These are phyloP conservation scores for Drosophila teissieri DNA, from an alignment of 1,140 invertebrate species.

Conservation along the genomic window DNA sequence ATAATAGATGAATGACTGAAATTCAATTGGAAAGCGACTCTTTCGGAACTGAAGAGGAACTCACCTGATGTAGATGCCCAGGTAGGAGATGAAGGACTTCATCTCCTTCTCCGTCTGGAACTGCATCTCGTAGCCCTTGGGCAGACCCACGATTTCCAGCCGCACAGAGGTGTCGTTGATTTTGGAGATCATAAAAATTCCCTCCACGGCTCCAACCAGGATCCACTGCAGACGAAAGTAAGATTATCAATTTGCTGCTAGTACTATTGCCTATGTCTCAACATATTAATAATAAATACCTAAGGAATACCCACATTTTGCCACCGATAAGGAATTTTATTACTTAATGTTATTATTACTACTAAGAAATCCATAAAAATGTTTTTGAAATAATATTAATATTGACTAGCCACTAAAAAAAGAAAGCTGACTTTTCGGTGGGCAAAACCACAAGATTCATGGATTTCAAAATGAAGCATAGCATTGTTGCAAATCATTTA, in stretches of 20 bases:
- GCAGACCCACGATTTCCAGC: constrained; percentile 72
- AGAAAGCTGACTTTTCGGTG: too few relatives aligned
- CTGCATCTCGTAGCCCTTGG: constrained; percentile 70
- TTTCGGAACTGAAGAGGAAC: not conserved
- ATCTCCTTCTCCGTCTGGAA: constrained; percentile 67
- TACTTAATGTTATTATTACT: too few relatives aligned
- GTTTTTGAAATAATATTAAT: too few relatives aligned
- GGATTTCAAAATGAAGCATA: too few relatives aligned
- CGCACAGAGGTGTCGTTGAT: constrained; percentile 50
- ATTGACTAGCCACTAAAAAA: too few relatives aligned
- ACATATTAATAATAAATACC: too few relatives aligned
- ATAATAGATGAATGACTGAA: too few relatives aligned
- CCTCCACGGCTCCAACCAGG: constrained; percentile 91
- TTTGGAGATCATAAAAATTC: constrained; percentile 86
- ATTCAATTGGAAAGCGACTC: too few relatives aligned
- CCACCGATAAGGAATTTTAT: not conserved
- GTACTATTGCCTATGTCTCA: not conserved
- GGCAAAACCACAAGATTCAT: too few relatives aligned
- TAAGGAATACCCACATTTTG: not conserved
- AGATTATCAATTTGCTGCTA: not conserved
- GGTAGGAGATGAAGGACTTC: constrained; percentile 91
- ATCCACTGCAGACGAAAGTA: constrained; percentile 87
- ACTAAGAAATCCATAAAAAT: too few relatives aligned
- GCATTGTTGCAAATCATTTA: too few relatives aligned
- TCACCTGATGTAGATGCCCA: constrained; percentile 94